phyloP scores from a whole-genome alignment of 2,797 vertebrate species.

The Megaceryle alcyon region DNA sequence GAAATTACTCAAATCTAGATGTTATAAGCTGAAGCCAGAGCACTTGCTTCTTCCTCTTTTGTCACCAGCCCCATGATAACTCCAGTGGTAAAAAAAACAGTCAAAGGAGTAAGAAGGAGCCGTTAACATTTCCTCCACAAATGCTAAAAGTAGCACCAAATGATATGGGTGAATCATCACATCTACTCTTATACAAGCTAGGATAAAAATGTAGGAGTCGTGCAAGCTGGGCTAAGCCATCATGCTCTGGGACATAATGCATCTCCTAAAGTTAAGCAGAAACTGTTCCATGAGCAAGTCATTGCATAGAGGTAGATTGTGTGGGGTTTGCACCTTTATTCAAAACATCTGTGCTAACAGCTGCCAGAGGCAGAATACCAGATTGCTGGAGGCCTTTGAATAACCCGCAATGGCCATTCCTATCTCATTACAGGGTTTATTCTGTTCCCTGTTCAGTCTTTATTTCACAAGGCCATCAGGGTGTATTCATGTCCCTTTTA shows the following conservation, averaged over 20 bases:
- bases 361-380: background rate
- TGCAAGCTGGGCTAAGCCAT: background rate
- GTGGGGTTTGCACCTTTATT: background rate
- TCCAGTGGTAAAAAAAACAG: background rate
- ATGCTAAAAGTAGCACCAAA: slow-evolving; percentile 42
- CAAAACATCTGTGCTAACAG: background rate
- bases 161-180: slow-evolving; percentile 33
- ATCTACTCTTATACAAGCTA: background rate
- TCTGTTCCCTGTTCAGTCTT: background rate
- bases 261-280: background rate
- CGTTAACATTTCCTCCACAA: slow-evolving; percentile 22
- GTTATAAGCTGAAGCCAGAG: background rate
- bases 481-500: background rate
- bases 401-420: background rate
- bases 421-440: background rate
- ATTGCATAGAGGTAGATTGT: background rate
- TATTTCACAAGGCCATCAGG: background rate
- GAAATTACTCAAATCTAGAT: background rate
- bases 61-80: background rate
- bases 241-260: background rate
- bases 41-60: background rate
- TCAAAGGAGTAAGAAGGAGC: background rate
- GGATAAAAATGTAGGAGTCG: slow-evolving; percentile 24
- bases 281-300: background rate
- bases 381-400: background rate